Evolutionary conservation across 2,888 invertebrate genomes (phyloP).

Genomic region (Diogma glabrata): DNA sequence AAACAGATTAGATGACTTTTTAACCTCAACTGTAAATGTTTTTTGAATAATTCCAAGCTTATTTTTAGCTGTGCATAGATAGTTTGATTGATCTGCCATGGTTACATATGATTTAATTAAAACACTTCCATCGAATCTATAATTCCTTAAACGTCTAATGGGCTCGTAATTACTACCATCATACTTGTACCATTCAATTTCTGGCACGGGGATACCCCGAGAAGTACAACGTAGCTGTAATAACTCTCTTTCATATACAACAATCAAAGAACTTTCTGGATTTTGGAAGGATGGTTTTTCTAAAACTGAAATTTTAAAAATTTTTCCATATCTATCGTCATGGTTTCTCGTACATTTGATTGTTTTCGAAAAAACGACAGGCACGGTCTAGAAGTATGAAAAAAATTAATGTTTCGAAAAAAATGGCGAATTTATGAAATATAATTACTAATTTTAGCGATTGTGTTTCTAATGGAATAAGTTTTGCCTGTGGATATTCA

Average conservation of each 20-base stretch:
- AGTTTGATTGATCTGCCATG: not conserved
- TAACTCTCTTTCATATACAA: not conserved
- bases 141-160: not conserved
- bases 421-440: too few species aligned
- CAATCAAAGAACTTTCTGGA: not conserved
- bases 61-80: not conserved
- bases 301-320: not conserved
- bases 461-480: too few species aligned
- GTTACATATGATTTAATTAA: not conserved
- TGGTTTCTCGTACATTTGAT: not conserved
- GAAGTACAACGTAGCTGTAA: not conserved
- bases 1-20: too few species aligned
- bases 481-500: too few species aligned
- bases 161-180: not conserved
- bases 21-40: too few species aligned
- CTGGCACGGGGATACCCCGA: not conserved
- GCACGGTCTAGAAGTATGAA: not conserved
- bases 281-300: not conserved
- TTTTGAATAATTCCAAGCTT: not conserved
- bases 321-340: not conserved
- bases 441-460: too few species aligned
- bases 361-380: not conserved
- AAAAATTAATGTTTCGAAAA: too few species aligned
- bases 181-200: slow-evolving; percentile 1
- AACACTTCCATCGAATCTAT: not conserved